Conservation (phyloP, 1,140 invertebrate species). For the Linepithema humile region DNA sequence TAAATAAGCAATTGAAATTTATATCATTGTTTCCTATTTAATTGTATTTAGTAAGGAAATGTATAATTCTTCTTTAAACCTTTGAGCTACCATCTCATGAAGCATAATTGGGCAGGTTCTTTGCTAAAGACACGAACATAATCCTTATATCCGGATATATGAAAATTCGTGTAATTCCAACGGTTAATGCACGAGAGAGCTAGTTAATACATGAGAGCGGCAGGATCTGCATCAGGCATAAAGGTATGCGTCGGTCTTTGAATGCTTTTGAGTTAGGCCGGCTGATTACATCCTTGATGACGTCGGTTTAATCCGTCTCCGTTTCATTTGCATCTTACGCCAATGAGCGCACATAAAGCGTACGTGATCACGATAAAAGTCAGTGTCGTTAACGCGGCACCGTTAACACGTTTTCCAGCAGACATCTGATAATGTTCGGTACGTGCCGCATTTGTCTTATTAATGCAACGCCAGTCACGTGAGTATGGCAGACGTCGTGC, state of each 20-base stretch:
- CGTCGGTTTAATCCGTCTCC: conserved; percentile 18
- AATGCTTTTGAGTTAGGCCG: conserved; percentile 8
- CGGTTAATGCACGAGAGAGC: too few species aligned
- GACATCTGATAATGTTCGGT: conserved; percentile 19
- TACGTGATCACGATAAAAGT: conserved; percentile 37
- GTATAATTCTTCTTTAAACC: neutral
- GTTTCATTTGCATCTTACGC: conserved; percentile 25
- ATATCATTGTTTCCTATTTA: too few species aligned
- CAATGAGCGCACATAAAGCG: neutral
- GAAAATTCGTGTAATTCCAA: conserved; percentile 5
- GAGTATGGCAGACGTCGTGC: neutral
- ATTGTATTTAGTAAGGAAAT: neutral
- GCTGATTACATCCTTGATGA: neutral
- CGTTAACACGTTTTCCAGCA: conserved; percentile 6
- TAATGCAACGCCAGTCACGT: conserved; percentile 12
- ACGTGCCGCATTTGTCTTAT: conserved; percentile 30
- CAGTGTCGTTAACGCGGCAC: neutral
- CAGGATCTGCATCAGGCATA: neutral
- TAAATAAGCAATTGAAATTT: too few species aligned
- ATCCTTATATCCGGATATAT: conserved; percentile 10
- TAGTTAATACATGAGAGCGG: neutral
- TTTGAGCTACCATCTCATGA: neutral
- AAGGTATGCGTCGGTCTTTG: neutral
- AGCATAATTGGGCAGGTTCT: neutral
- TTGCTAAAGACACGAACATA: neutral